Percentiles rank a stretch among this genome's conserved stretches.
Conservation (phyloP, 2,113 vertebrate species). For the Leptobrachium leishanense region DNA sequence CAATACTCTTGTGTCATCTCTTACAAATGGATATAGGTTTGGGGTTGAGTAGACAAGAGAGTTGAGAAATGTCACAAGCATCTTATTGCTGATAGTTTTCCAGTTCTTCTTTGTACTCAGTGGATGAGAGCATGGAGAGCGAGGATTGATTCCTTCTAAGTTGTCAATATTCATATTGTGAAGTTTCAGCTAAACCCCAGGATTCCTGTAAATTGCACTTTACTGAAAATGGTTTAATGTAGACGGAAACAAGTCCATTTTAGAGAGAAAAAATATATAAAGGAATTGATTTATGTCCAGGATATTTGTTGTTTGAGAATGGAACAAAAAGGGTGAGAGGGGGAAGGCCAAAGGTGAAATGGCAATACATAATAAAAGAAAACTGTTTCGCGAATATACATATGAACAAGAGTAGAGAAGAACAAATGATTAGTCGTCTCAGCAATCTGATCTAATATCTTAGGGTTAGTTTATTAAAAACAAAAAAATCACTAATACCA, state of each 20-base stretch:
- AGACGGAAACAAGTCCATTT: slow-evolving; percentile 8
- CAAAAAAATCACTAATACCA: too few species aligned
- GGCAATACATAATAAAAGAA: neutral
- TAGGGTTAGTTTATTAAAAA: too few species aligned
- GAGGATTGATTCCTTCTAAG: slow-evolving; percentile 22
- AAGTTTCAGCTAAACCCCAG: slow-evolving; percentile 27
- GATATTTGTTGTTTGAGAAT: slow-evolving; percentile 9
- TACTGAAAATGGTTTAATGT: slow-evolving; percentile 19
- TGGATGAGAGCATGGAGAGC: neutral
- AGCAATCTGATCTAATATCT: too few species aligned
- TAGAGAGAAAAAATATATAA: slow-evolving; percentile 1
- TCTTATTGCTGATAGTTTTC: neutral
- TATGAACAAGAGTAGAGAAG: neutral
- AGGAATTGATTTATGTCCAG: slow-evolving; percentile 19
- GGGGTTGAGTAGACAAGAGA: neutral
- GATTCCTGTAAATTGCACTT: slow-evolving; percentile 32
- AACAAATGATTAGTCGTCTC: neutral
- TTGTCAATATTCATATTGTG: slow-evolving; percentile 29
- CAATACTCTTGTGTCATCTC: too few species aligned
- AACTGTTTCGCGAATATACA: neutral
- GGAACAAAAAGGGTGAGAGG: neutral
- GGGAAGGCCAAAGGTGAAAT: neutral
- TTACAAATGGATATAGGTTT: too few species aligned
- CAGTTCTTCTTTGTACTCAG: neutral
- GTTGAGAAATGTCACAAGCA: neutral